Base-by-base conservation (phyloP, 2,888 invertebrate genomes). In the Athrips mouffetella region DNA sequence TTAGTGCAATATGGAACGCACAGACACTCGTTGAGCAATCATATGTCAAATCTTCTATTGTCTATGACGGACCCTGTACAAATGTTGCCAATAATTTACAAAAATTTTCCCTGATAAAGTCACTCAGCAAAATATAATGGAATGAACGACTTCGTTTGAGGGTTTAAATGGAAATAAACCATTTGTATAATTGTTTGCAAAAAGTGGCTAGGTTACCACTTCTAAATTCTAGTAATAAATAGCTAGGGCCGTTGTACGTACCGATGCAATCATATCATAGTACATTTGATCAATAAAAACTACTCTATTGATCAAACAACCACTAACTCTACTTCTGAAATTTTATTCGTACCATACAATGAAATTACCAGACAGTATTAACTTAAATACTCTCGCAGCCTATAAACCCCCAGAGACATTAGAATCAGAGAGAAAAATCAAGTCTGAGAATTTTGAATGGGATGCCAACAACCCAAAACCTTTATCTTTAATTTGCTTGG, bases 381-480 rank as follows among this genome's bases (percentile, higher is more conserved):
- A 78, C 49, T 52, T 65, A 21, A 89, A 77, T 51, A 86, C 89
- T 0, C 76, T 74, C 49, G 65, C 76, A 46, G 78, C 82, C 3
- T 91, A 90, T 59, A 76, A 78, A 49, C 79, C 80, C 61, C 68
- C 45, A 33, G 65, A 50, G 53, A 70, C 54, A 58, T 70, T 72
- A 20, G 90, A 91, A 71, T 58, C 65, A 2, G 49, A 62, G 30
- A 69, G 91, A 56, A 80, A 76, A 66, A 55, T 91, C 15, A 72
- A 83, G 54, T 63, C 91, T 0, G 91, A 91, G 73, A 60, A 84
- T 52, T 89, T 91, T 55, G 67, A 79, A 20, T 91, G 90, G 90
- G 86, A 90, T 63, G 53, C 55, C 6, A 74, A 84, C 39, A 77
- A 86, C 47, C 85, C 87, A 23, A 89, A 89, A 53, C 58, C 84